Evolutionary conservation across 92 coral and sea anemone genomes (phyloP).

Genomic region (Phenganax subtilis): DNA sequence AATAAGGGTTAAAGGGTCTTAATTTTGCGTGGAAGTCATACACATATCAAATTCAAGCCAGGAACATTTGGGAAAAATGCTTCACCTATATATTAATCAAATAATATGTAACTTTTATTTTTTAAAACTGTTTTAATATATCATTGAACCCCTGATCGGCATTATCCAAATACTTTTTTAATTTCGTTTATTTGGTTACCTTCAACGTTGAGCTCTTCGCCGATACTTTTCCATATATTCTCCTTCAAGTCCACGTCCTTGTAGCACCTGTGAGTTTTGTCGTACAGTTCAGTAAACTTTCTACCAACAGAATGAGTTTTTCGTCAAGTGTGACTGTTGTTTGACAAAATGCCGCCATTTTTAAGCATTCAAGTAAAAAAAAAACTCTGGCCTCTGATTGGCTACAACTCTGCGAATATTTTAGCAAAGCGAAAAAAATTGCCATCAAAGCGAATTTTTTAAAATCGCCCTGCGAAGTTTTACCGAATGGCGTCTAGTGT

Average conservation of each 20-base stretch:
- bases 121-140: neutral
- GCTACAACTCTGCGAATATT: neutral
- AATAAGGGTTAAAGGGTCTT: too few relatives aligned
- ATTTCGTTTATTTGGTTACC: neutral
- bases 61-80: neutral
- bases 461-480: neutral
- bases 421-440: constrained; percentile 13
- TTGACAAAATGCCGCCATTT: constrained; percentile 8
- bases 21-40: too few relatives aligned
- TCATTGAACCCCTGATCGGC: neutral
- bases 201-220: constrained; percentile 4
- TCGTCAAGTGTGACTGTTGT: neutral
- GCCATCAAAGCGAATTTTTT: neutral
- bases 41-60: too few relatives aligned
- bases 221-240: constrained; percentile 7
- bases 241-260: constrained; percentile 9
- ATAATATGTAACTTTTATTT: neutral
- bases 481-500: neutral
- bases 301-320: constrained; percentile 1
- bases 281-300: neutral
- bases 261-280: constrained; percentile 5
- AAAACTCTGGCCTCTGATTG: constrained; percentile 2
- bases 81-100: too few relatives aligned
- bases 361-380: neutral
- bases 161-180: neutral